Conservation (phyloP, 1,140 invertebrate genomes). For the Palaemon carinicauda region DNA sequence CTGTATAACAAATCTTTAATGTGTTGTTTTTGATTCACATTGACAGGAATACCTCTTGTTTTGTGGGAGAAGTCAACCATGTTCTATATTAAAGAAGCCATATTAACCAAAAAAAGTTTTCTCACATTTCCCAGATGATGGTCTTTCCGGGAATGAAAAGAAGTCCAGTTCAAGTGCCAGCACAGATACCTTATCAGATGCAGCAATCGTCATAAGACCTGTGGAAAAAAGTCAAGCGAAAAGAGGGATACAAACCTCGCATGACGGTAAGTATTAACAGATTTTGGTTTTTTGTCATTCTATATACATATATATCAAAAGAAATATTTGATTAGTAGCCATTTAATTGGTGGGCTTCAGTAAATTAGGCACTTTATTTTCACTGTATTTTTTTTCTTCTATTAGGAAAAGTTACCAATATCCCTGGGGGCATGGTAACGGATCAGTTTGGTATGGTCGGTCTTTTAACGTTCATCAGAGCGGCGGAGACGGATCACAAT, state of each 20-base stretch:
- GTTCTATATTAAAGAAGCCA: neutral
- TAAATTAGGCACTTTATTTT: neutral
- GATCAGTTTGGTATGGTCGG: constrained; percentile 99
- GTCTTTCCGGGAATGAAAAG: constrained; percentile 46
- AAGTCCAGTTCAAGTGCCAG: constrained; percentile 41
- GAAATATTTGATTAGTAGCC: too few species aligned
- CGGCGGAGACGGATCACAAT: constrained; percentile 95
- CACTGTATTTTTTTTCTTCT: constrained; percentile 51
- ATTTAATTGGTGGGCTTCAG: too few species aligned
- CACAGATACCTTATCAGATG: constrained; percentile 41
- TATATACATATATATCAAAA: neutral
- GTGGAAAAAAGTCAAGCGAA: constrained; percentile 46
- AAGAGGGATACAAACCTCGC: constrained; percentile 80
- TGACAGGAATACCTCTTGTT: neutral
- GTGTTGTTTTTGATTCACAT: too few species aligned
- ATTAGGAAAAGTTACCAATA: constrained; percentile 92
- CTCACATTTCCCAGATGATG: constrained; percentile 49
- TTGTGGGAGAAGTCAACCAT: neutral
- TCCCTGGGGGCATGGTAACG: constrained; percentile 96
- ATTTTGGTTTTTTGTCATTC: neutral
- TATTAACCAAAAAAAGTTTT: constrained; percentile 51
- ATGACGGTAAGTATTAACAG: constrained; percentile 78
- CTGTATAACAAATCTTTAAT: too few species aligned
- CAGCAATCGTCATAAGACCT: constrained; percentile 15
- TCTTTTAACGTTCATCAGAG: constrained; percentile 94